Conservation (phyloP, 2,888 invertebrate genomes). For the Eristalinus sepulchralis region DNA sequence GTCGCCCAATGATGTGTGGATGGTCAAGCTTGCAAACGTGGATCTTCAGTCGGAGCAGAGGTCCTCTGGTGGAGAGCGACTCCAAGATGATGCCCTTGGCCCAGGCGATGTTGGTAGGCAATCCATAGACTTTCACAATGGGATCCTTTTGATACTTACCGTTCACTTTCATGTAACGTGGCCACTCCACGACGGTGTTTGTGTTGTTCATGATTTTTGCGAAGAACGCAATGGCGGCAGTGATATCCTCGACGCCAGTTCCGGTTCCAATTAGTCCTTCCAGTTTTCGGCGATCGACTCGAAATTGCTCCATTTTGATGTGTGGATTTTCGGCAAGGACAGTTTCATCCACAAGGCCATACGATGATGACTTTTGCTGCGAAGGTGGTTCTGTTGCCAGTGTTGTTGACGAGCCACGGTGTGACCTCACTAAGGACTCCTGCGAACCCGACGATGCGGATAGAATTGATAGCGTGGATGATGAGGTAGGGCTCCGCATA, state of each 20-base stretch:
- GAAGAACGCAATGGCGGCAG: slow-evolving; percentile 79
- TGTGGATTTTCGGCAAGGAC: slow-evolving; percentile 88
- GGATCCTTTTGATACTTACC: slow-evolving; percentile 99
- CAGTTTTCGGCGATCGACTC: slow-evolving; percentile 95
- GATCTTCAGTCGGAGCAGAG: slow-evolving; percentile 97
- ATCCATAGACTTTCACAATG: slow-evolving; percentile 94
- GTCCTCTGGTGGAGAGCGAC: slow-evolving; percentile 94
- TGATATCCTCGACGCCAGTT: slow-evolving; percentile 74
- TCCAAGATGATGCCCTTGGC: slow-evolving; percentile 94
- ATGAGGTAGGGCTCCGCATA: background rate
- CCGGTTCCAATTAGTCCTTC: slow-evolving; percentile 95
- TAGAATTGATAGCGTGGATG: background rate
- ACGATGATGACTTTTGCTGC: background rate
- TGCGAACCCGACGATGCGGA: background rate
- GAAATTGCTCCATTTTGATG: slow-evolving; percentile 93
- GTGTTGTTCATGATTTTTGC: slow-evolving; percentile 91
- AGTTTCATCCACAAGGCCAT: slow-evolving; percentile 82
- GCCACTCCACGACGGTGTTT: slow-evolving; percentile 96
- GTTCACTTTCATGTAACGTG: slow-evolving; percentile 96
- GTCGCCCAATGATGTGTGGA: slow-evolving; percentile 97
- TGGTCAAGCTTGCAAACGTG: slow-evolving; percentile 99
- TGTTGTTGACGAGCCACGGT: background rate
- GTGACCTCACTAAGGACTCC: background rate
- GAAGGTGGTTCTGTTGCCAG: background rate
- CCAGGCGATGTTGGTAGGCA: slow-evolving; percentile 87